Evolutionary conservation across 2,113 vertebrate genomes (phyloP), one percentile per base, ranked within the genome.

Genomic region (Chrysemys picta): DNA sequence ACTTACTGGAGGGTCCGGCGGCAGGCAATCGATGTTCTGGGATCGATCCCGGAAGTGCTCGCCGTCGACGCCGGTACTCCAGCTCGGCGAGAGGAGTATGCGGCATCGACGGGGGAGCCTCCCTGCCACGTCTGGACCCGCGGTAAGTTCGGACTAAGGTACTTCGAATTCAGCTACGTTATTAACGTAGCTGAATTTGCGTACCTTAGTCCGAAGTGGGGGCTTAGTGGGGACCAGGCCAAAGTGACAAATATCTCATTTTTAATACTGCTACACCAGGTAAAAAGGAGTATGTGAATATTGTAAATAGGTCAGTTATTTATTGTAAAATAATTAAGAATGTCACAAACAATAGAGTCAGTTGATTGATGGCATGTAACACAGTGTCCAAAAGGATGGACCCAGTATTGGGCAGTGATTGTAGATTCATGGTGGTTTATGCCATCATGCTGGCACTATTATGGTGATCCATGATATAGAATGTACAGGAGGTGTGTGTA

Each of bases 401-500:
- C 35, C 21, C 8, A 35, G 50, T 3, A 35, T 81, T 65, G 72
- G 85, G 75, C 53, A 87, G 42, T 1, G 29, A 57, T 49, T 2
- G 3, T 5, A 31, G 31, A 50, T 4, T 4, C 65, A 42, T 79
- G 80, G 35, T 90, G 47, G 5, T 31, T 80, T 31, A 54, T 16
- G 57, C 31, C 47, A 54, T n/a, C 12, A 25, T 14, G 87, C 47
- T 76, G 53, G 13, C 19, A 42, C 25, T 3, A 9, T 69, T 27
- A 83, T 65, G 52, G 13, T 14, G 45, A 29, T 83, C 53, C 80
- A n/a, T 29, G 45, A 81, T 27, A 54, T 47, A 1, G 4, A 50
- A 83, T 1, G 31, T 0, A 45, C 7, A 84, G 65, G 47, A 80
- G 88, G 35, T 0, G 3, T 38, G 29, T 0, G 17, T 52, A 53